phyloP scores from a whole-genome alignment of 2,888 invertebrate genomes.

The Thysanoteuthis rhombus region DNA sequence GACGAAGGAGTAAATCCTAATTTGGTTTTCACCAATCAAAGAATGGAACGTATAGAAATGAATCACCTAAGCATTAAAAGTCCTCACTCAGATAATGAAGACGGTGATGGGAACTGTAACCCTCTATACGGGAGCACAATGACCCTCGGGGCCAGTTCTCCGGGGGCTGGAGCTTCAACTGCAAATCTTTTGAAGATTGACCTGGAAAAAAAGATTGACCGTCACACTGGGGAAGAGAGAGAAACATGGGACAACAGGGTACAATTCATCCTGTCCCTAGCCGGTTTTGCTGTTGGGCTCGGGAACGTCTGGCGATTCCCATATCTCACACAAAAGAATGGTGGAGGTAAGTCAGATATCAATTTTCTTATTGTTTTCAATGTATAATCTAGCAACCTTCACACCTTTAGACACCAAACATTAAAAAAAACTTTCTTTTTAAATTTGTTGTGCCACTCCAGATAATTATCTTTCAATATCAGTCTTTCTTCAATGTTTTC shows the following conservation, averaged over 20 bases:
- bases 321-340: slow-evolving; percentile 59
- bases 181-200: slow-evolving; percentile 53
- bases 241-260: slow-evolving; percentile 57
- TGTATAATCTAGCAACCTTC: too few species aligned
- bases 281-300: slow-evolving; percentile 59
- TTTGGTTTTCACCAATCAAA: not conserved
- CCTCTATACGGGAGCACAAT: slow-evolving; percentile 45
- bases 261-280: slow-evolving; percentile 54
- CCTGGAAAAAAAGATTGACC: slow-evolving; percentile 49
- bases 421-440: too few species aligned
- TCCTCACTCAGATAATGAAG: slow-evolving; percentile 19
- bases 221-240: slow-evolving; percentile 55
- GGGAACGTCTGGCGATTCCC: slow-evolving; percentile 61
- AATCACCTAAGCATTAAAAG: slow-evolving; percentile 35
- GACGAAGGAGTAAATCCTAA: not conserved
- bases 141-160: slow-evolving; percentile 37
- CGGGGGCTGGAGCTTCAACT: slow-evolving; percentile 51
- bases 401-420: too few species aligned
- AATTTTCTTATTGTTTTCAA: not conserved
- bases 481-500: too few species aligned
- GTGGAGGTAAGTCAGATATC: slow-evolving; percentile 49
- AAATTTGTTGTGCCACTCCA: too few species aligned
- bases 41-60: slow-evolving; percentile 44
- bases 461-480: too few species aligned
- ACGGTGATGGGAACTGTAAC: slow-evolving; percentile 34